Conservation (phyloP, 2,113 vertebrate genomes). For the Dolichallabes microphthalmus region DNA sequence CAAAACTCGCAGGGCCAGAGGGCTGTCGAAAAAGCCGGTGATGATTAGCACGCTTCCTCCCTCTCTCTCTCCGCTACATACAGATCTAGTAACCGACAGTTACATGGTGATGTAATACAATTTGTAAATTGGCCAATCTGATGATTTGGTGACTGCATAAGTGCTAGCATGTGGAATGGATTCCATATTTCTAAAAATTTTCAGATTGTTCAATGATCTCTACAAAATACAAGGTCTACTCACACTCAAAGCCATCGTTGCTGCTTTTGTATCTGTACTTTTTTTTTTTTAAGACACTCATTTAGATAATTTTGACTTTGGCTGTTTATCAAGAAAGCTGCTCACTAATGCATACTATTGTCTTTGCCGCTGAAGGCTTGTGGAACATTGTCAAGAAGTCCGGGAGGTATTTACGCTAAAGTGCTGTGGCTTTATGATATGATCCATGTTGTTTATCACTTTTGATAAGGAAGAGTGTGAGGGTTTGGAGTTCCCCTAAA, state of each 20-base stretch:
- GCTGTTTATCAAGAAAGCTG: background rate
- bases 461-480: slow-evolving; percentile 30
- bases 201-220: background rate
- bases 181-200: slow-evolving; percentile 2
- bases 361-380: background rate
- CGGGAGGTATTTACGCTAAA: slow-evolving; percentile 31
- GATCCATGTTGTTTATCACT: slow-evolving; percentile 33
- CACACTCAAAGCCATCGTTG: background rate
- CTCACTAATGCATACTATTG: background rate
- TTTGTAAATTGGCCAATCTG: slow-evolving; percentile 47
- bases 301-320: background rate
- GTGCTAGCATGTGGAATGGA: slow-evolving; percentile 17
- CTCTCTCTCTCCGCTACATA: slow-evolving; percentile 40
- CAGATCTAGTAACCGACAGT: slow-evolving; percentile 50
- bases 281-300: background rate
- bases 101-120: slow-evolving; percentile 61
- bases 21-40: slow-evolving; percentile 46
- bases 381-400: slow-evolving; percentile 5
- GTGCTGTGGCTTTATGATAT: slow-evolving; percentile 21
- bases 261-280: background rate
- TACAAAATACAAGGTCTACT: background rate
- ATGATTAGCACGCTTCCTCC: slow-evolving; percentile 61
- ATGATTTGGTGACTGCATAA: slow-evolving; percentile 5
- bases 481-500: slow-evolving; percentile 50
- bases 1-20: slow-evolving; percentile 58